Conservation (phyloP, 2,797 vertebrate species). For the Spinibarbus caldwelli region DNA sequence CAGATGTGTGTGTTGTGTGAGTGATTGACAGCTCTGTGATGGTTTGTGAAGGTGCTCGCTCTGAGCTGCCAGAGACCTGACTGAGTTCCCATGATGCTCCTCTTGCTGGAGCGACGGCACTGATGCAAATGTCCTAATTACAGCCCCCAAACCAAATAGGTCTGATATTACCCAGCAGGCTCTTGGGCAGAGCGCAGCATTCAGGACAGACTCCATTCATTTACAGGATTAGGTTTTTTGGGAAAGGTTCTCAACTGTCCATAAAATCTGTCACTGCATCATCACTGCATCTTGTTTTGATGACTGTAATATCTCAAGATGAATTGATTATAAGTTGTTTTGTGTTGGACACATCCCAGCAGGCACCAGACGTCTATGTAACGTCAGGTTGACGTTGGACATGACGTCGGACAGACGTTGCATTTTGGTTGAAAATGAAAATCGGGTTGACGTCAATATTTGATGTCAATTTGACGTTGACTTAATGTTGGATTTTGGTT, state of each 20-base stretch:
- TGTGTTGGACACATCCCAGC: neutral
- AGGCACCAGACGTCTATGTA: no score
- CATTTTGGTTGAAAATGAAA: no score
- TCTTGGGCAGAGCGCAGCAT: neutral
- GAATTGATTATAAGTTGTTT: neutral
- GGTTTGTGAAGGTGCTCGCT: neutral
- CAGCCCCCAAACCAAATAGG: neutral
- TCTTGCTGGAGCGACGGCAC: neutral
- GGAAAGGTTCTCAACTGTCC: neutral
- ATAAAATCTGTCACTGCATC: constrained; percentile 16
- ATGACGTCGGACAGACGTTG: no score
- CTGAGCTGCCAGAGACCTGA: neutral
- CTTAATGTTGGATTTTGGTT: no score
- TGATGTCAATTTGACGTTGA: no score
- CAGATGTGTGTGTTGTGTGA: neutral
- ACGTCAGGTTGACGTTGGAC: no score
- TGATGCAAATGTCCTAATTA: neutral
- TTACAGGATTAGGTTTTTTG: neutral
- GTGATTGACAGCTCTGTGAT: constrained; percentile 3
- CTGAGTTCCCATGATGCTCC: constrained; percentile 11
- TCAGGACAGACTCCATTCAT: neutral
- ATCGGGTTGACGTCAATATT: no score
- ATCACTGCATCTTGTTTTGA: neutral
- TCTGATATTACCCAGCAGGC: constrained; percentile 12
- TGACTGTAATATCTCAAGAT: neutral